Conservation (phyloP, 1,140 invertebrate species). For the Homalodisca vitripennis region DNA sequence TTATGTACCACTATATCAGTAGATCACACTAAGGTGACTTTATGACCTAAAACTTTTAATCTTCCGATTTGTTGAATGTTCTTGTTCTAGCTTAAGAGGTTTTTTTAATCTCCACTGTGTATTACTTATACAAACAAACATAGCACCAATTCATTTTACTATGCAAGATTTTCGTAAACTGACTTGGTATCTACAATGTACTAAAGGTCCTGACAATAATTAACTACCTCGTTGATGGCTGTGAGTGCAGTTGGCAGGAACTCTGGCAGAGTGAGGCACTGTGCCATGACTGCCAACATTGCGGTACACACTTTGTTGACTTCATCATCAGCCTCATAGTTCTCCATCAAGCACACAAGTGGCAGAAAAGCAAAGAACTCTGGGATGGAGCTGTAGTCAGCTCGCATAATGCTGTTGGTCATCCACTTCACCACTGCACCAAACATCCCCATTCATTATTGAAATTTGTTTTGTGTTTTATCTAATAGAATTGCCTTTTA, state of each 20-base stretch:
- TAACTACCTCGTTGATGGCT: slow-evolving; percentile 49
- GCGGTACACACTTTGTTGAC: slow-evolving; percentile 64
- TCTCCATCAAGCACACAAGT: slow-evolving; percentile 71
- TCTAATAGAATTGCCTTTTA: slow-evolving; percentile 9
- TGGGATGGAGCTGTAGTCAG: slow-evolving; percentile 51
- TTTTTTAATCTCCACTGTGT: too few relatives aligned
- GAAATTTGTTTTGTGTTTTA: not conserved
- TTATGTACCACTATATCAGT: too few relatives aligned
- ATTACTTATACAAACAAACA: too few relatives aligned
- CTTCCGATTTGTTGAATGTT: too few relatives aligned
- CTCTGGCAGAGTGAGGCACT: slow-evolving; percentile 53
- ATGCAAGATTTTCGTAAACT: too few relatives aligned
- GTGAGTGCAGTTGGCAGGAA: slow-evolving; percentile 55
- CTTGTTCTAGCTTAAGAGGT: too few relatives aligned
- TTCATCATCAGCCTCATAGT: slow-evolving; percentile 78
- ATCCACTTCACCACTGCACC: slow-evolving; percentile 60
- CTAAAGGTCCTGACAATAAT: too few relatives aligned
- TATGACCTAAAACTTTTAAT: too few relatives aligned
- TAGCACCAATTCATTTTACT: too few relatives aligned
- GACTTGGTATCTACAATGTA: too few relatives aligned
- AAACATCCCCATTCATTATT: too few relatives aligned
- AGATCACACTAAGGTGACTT: too few relatives aligned
- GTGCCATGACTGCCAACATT: slow-evolving; percentile 64
- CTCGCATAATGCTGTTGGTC: slow-evolving; percentile 50
- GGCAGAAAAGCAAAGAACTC: slow-evolving; percentile 63